A percentile compares a stretch with the other conserved stretches of the same genome.
phyloP scores from a whole-genome alignment of 2,888 invertebrate species.

The Eupithecia insigniata region DNA sequence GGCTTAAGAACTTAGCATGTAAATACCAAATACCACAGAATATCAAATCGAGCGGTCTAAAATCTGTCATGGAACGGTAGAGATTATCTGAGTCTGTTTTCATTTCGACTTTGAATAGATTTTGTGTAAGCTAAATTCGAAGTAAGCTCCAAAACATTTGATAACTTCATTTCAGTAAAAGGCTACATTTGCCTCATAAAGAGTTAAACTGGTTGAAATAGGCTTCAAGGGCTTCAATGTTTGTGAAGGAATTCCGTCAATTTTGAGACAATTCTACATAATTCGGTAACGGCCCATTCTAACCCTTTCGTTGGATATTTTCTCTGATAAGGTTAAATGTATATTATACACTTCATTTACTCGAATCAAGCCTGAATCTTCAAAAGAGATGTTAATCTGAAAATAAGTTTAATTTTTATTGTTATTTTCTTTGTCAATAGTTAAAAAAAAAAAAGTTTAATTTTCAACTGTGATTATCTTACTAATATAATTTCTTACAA shows the following conservation, averaged over 20 bases:
- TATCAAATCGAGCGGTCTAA: constrained; percentile 9
- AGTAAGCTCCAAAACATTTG: constrained; percentile 4
- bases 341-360: background rate
- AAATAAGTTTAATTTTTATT: background rate
- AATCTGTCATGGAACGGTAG: constrained; percentile 10
- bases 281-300: background rate
- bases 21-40: no score
- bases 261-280: constrained; percentile 10
- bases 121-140: constrained; percentile 16
- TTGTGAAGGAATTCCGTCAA: constrained; percentile 11
- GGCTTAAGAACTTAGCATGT: no score
- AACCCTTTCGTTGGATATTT: background rate
- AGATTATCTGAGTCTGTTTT: constrained; percentile 22
- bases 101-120: constrained; percentile 20
- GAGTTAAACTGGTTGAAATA: constrained; percentile 2
- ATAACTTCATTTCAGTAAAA: constrained; percentile 8
- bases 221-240: background rate
- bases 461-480: no score
- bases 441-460: no score
- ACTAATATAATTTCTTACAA: no score
- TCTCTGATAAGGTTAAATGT: background rate
- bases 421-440: no score
- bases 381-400: background rate
- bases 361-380: background rate
- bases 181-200: constrained; percentile 4